Evolutionary conservation across 2,888 invertebrate species (phyloP).

Genomic region (Hemistola chrysoprasaria): DNA sequence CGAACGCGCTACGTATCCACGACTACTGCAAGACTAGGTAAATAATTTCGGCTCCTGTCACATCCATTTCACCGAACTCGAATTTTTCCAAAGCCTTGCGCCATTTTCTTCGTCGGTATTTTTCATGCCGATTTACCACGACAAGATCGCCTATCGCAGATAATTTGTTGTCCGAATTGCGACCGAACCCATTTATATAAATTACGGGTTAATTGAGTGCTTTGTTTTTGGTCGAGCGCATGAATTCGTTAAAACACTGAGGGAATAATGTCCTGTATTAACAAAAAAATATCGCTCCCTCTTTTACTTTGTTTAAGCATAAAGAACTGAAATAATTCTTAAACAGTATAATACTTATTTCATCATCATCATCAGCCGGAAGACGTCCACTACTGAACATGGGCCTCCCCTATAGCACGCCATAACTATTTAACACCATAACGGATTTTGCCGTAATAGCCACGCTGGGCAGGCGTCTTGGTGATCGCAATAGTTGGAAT

Average conservation of each 20-base stretch:
- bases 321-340: slow-evolving; percentile 27
- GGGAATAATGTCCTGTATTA: slow-evolving; percentile 46
- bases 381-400: too few relatives aligned
- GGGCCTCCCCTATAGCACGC: too few relatives aligned
- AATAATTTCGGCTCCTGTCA: slow-evolving; percentile 41
- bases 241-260: slow-evolving; percentile 60
- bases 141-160: slow-evolving; percentile 61
- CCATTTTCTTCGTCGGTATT: slow-evolving; percentile 43
- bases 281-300: slow-evolving; percentile 52
- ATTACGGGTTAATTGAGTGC: slow-evolving; percentile 70
- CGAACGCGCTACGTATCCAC: slow-evolving; percentile 29
- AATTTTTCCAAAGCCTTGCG: slow-evolving; percentile 28
- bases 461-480: too few relatives aligned
- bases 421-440: too few relatives aligned
- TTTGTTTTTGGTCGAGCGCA: slow-evolving; percentile 60
- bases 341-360: too few relatives aligned
- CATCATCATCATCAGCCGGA: too few relatives aligned
- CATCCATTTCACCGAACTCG: slow-evolving; percentile 26
- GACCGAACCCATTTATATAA: slow-evolving; percentile 65
- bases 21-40: slow-evolving; percentile 30
- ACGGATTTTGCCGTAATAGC: too few relatives aligned
- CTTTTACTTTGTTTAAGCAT: slow-evolving; percentile 26
- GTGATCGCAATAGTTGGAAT: too few relatives aligned
- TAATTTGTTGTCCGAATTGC: slow-evolving; percentile 66
- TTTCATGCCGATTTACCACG: slow-evolving; percentile 35